Conservation (phyloP, 2,797 vertebrate genomes). For the Mormyrus hasselquistii region DNA sequence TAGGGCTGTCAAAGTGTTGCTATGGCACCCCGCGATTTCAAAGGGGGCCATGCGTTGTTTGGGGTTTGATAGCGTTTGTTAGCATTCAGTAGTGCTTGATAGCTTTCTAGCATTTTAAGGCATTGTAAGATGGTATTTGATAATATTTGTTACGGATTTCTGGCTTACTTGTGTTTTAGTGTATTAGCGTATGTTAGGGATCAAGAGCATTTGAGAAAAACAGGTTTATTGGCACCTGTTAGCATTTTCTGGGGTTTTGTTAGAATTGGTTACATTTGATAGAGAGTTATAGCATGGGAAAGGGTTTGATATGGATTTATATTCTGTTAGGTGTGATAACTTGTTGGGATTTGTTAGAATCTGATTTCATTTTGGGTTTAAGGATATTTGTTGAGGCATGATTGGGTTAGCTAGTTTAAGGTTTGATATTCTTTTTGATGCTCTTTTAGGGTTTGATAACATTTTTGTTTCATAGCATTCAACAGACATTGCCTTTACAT, state of each 20-base stretch:
- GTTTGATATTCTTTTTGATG: not conserved
- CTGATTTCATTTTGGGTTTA: not conserved
- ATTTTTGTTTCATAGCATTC: not conserved
- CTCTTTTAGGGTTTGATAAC: not conserved
- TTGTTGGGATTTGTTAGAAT: not conserved
- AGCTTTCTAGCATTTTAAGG: not conserved
- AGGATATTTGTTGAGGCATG: not conserved
- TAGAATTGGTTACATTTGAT: not conserved
- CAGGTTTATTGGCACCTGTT: not conserved
- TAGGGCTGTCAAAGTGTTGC: constrained; percentile 21
- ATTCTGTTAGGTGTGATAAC: not conserved
- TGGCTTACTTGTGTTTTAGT: not conserved
- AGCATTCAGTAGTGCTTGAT: not conserved
- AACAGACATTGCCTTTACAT: not conserved
- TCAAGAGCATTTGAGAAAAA: not conserved
- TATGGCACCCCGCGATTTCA: not conserved
- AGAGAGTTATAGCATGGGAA: not conserved
- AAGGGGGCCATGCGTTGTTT: not conserved
- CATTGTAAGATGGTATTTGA: not conserved
- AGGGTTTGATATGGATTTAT: not conserved
- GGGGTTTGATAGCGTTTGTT: not conserved
- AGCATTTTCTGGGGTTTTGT: not conserved
- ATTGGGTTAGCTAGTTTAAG: not conserved
- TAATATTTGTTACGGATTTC: not conserved
- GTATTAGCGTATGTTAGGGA: not conserved